Evolutionary conservation across 2,113 vertebrate species (phyloP).

Genomic region (Orientallactaga bullata): DNA sequence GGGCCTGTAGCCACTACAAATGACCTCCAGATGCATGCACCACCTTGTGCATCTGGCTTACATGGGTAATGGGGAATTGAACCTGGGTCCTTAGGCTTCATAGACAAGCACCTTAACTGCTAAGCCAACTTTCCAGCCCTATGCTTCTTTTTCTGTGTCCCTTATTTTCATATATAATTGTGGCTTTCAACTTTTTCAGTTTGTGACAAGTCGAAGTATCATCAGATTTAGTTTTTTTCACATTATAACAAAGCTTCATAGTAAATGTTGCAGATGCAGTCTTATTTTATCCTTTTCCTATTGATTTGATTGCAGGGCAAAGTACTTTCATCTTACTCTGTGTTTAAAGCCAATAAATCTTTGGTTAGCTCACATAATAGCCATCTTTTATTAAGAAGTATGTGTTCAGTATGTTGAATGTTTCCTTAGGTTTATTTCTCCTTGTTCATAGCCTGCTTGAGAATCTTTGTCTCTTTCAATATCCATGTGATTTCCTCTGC

Average conservation of each 20-base stretch:
- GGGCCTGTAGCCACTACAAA: no score
- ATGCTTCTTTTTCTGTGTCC: not conserved
- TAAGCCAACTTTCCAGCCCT: no score
- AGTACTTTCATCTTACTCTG: not conserved
- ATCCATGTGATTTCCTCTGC: not conserved
- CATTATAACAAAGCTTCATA: not conserved
- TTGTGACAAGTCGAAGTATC: not conserved
- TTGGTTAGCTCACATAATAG: not conserved
- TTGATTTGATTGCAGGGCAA: not conserved
- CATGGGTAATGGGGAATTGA: no score
- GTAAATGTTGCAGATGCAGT: not conserved
- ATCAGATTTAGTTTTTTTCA: not conserved
- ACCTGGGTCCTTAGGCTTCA: no score
- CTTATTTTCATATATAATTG: slow-evolving; percentile 5
- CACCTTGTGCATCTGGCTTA: no score
- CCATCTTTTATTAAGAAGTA: slow-evolving; percentile 1
- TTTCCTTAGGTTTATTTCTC: slow-evolving; percentile 14
- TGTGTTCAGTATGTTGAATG: not conserved
- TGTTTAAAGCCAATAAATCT: slow-evolving; percentile 18
- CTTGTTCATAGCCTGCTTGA: not conserved
- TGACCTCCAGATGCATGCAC: no score
- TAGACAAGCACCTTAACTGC: no score
- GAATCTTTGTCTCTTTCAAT: not conserved
- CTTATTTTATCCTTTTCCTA: slow-evolving; percentile 18
- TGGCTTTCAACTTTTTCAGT: not conserved